These are phyloP conservation scores for Dryobotodes eremita DNA, from an alignment of 2,888 invertebrate species.

Conservation along the genomic window DNA sequence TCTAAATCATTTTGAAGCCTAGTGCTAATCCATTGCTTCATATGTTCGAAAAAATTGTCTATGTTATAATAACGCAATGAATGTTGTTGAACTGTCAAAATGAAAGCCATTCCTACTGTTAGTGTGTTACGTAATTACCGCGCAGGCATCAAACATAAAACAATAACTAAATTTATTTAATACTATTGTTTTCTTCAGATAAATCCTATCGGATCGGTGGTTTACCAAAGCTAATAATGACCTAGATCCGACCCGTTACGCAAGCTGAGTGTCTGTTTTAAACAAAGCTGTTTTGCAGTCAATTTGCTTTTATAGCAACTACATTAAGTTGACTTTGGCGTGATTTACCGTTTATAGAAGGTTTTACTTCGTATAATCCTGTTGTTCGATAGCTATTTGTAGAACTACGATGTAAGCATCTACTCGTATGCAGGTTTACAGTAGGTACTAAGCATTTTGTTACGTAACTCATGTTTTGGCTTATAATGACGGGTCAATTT, in stretches of 20 bases:
- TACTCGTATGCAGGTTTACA: not conserved
- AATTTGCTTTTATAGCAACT: not conserved
- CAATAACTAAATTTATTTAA: not conserved
- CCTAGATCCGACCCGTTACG: conserved; percentile 39
- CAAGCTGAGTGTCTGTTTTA: conserved; percentile 11
- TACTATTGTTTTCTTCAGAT: conserved; percentile 1
- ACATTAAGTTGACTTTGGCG: conserved; percentile 15
- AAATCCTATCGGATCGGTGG: conserved; percentile 24
- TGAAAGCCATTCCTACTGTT: too few relatives aligned
- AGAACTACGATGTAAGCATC: not conserved
- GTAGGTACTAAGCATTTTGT: not conserved
- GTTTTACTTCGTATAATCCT: conserved; percentile 2
- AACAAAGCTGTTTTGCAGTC: not conserved
- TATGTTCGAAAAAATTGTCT: too few relatives aligned
- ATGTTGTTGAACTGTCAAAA: too few relatives aligned
- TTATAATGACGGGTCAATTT: not conserved
- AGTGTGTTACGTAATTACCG: too few relatives aligned
- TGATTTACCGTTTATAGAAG: not conserved
- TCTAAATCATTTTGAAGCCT: too few relatives aligned
- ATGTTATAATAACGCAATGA: too few relatives aligned
- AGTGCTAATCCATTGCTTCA: too few relatives aligned
- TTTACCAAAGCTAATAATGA: conserved; percentile 28
- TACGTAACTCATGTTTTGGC: not conserved
- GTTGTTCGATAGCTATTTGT: not conserved
- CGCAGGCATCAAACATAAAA: too few relatives aligned